A percentile compares a stretch with the other conserved stretches of the same genome.
These are phyloP conservation scores for Drosophila peninsularis DNA, from an alignment of 2,888 invertebrate species.

Conservation along the genomic window DNA sequence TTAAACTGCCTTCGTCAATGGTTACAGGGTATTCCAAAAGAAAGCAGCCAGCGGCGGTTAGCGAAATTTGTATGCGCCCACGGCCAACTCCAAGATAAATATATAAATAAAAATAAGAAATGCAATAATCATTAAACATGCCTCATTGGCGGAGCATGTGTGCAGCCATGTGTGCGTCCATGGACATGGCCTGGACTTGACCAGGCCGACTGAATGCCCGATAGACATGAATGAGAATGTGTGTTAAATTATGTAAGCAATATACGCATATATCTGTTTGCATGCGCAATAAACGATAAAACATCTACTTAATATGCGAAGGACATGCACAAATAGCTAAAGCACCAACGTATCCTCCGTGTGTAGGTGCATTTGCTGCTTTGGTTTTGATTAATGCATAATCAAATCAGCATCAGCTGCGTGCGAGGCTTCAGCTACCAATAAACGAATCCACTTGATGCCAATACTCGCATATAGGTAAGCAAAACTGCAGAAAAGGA, in stretches of 20 bases:
- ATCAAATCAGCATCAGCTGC: slow-evolving; percentile 66
- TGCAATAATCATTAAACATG: slow-evolving; percentile 74
- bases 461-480: not conserved
- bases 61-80: slow-evolving; percentile 47
- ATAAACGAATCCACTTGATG: not conserved
- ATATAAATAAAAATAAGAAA: slow-evolving; percentile 69
- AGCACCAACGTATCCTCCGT: slow-evolving; percentile 10
- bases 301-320: slow-evolving; percentile 68
- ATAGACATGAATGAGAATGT: slow-evolving; percentile 62
- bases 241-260: slow-evolving; percentile 69
- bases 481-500: not conserved
- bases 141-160: slow-evolving; percentile 56
- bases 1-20: not conserved
- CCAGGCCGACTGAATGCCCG: slow-evolving; percentile 25
- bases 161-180: slow-evolving; percentile 9
- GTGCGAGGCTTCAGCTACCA: slow-evolving; percentile 20
- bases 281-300: slow-evolving; percentile 65
- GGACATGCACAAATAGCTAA: slow-evolving; percentile 53
- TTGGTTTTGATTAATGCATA: slow-evolving; percentile 50
- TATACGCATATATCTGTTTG: slow-evolving; percentile 55
- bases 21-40: not conserved
- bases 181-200: slow-evolving; percentile 40
- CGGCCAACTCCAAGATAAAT: slow-evolving; percentile 55
- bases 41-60: slow-evolving; percentile 17
- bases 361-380: slow-evolving; percentile 20